These are phyloP conservation scores for Trisateles emortualis DNA, from an alignment of 2,888 invertebrate genomes.

Conservation along the genomic window DNA sequence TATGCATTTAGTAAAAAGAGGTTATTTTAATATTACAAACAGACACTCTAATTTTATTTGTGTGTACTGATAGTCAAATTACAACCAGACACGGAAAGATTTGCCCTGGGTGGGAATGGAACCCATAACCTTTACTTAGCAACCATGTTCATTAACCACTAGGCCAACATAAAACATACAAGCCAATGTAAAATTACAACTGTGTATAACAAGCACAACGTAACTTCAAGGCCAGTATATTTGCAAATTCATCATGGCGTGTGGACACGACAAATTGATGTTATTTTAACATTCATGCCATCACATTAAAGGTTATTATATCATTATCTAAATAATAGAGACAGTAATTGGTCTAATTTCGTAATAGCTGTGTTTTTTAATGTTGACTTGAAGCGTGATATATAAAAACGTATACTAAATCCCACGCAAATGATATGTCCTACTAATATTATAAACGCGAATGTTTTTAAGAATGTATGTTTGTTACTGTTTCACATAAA, in stretches of 20 bases:
- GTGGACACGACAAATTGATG: conserved; percentile 1
- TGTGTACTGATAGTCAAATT: no score
- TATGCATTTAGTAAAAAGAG: no score
- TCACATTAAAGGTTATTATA: conserved; percentile 8
- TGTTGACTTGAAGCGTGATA: neutral
- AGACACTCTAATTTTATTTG: no score
- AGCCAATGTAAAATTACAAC: neutral
- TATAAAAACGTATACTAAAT: neutral
- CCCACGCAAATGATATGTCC: neutral
- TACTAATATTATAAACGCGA: no score
- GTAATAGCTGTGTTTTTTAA: neutral
- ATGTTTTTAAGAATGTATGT: no score
- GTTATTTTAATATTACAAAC: no score
- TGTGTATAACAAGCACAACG: neutral
- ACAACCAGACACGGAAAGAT: no score
- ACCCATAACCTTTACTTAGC: no score
- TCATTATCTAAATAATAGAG: conserved; percentile 7
- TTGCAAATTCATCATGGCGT: conserved; percentile 6
- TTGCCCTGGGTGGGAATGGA: no score
- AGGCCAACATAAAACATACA: neutral
- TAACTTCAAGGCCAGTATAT: neutral
- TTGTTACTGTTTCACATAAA: no score
- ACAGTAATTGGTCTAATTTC: conserved; percentile 8
- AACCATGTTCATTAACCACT: no score
- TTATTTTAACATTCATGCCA: conserved; percentile 3